Conservation (phyloP, 92 coral and sea anemone species). For the Epizoanthus illoricatus region DNA sequence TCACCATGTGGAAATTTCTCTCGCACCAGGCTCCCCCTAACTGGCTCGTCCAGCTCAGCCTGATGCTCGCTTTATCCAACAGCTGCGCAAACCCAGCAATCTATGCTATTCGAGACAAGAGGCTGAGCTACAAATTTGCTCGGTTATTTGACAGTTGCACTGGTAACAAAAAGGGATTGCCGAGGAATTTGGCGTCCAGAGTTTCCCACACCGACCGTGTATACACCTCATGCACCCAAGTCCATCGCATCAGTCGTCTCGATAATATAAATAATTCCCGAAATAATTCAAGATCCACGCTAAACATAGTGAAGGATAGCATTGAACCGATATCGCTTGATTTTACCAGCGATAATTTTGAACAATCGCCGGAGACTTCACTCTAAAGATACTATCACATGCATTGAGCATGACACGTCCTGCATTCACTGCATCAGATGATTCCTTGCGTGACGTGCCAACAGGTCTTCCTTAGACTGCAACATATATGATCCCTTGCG, state of each 20-base stretch:
- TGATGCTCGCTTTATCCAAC: conserved; percentile 67
- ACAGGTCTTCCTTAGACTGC: neutral
- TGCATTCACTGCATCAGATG: too few species aligned
- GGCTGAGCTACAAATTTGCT: conserved; percentile 52
- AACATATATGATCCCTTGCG: too few species aligned
- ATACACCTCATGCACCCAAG: neutral
- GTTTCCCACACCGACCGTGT: conserved; percentile 12
- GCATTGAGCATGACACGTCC: neutral
- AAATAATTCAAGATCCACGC: conserved; percentile 11
- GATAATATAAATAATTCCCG: neutral
- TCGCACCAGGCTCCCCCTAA: conserved; percentile 57
- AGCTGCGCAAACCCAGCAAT: conserved; percentile 75
- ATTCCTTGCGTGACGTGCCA: neutral
- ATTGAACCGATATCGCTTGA: conserved; percentile 13
- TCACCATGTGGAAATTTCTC: conserved; percentile 69
- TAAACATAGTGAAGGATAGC: neutral
- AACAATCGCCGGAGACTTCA: conserved; percentile 26
- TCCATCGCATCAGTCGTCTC: neutral
- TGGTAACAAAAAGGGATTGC: neutral
- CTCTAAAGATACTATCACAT: neutral
- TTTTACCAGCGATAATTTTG: neutral
- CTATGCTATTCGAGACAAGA: conserved; percentile 72
- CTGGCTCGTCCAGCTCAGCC: conserved; percentile 82
- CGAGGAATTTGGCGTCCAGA: neutral
- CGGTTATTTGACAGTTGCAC: conserved; percentile 37